Evolutionary conservation across 2,113 vertebrate species (phyloP).

Genomic region (Peromyscus maniculatus): DNA sequence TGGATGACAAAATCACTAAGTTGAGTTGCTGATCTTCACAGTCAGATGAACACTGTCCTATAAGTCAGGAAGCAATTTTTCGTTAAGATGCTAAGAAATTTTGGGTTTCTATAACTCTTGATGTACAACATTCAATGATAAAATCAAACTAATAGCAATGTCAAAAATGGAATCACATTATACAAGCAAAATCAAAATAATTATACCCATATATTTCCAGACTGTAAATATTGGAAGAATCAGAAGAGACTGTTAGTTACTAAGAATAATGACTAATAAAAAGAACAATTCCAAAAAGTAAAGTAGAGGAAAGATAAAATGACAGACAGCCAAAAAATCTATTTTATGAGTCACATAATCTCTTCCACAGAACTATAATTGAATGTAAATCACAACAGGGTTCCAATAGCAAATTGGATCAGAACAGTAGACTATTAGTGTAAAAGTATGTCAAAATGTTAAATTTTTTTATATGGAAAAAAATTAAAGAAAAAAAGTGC

Average conservation of each 20-base stretch:
- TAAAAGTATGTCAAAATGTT: not conserved
- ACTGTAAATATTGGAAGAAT: not conserved
- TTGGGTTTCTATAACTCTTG: not conserved
- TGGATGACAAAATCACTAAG: not conserved
- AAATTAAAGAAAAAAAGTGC: not conserved
- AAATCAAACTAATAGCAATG: not conserved
- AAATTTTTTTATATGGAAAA: not conserved
- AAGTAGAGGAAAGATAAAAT: not conserved
- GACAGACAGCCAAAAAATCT: fast-evolving
- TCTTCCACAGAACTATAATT: not conserved
- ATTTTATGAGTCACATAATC: not conserved
- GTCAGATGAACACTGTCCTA: not conserved
- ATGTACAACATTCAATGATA: not conserved
- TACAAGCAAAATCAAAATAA: not conserved
- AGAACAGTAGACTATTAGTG: not conserved
- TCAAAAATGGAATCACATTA: not conserved
- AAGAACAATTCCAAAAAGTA: not conserved
- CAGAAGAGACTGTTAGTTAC: not conserved
- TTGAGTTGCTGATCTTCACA: not conserved
- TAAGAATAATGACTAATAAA: not conserved
- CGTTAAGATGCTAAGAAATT: not conserved
- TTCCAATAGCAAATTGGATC: not conserved
- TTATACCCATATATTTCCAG: not conserved
- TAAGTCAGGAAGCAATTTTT: not conserved
- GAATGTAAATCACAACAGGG: not conserved